phyloP scores from a whole-genome alignment of 2,888 invertebrate genomes.

The Drosophila mercatorum region DNA sequence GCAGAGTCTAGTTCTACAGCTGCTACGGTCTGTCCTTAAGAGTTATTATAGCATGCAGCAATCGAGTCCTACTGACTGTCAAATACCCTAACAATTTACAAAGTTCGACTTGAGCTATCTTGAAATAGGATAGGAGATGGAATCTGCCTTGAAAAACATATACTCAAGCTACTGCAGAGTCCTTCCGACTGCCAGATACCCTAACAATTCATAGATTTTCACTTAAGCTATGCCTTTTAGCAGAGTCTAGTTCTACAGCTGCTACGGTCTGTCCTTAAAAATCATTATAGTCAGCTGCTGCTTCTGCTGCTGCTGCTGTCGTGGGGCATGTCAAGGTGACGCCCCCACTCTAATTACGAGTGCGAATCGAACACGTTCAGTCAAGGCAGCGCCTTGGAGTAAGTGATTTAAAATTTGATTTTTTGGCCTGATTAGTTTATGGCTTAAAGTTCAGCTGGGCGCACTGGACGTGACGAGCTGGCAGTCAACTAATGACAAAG shows the following conservation, averaged over 20 bases:
- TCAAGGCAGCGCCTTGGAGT: neutral
- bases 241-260: neutral
- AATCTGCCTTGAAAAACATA: too few relatives aligned
- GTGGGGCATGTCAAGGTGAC: neutral
- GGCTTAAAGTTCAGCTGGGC: slow-evolving; percentile 25
- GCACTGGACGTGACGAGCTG: slow-evolving; percentile 56
- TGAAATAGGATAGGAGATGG: too few relatives aligned
- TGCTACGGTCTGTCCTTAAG: neutral
- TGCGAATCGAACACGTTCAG: neutral
- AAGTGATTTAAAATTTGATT: slow-evolving; percentile 39
- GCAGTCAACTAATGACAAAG: slow-evolving; percentile 69
- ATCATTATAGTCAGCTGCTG: neutral
- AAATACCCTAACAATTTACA: neutral
- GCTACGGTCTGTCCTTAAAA: neutral
- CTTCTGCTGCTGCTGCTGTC: neutral
- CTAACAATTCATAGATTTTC: neutral
- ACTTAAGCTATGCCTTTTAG: neutral
- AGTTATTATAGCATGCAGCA: too few relatives aligned
- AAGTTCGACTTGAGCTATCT: too few relatives aligned
- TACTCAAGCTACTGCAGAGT: neutral
- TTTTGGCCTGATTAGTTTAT: slow-evolving; percentile 40
- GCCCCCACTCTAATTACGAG: slow-evolving; percentile 4
- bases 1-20: neutral
- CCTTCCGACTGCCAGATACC: neutral
- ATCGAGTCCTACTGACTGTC: neutral